These are phyloP conservation scores for Caenorhabditis remanei DNA, from an alignment of 1,140 invertebrate genomes.

Conservation along the genomic window DNA sequence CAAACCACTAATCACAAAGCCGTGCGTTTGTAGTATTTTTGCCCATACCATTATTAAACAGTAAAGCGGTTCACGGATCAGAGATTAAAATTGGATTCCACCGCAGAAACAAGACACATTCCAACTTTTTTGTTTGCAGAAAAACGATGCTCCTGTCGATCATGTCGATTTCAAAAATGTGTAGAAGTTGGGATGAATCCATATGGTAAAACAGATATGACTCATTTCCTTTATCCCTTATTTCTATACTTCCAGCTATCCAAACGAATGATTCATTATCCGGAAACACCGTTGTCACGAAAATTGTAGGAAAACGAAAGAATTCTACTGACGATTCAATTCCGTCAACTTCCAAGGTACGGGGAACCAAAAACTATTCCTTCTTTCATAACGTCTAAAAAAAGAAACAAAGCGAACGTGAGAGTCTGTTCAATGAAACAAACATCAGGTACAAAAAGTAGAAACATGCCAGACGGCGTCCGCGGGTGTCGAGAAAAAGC, in stretches of 20 bases:
- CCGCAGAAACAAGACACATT: background rate
- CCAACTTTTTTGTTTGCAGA: slow-evolving; percentile 55
- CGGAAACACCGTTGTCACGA: slow-evolving; percentile 44
- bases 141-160: slow-evolving; percentile 60
- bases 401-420: background rate
- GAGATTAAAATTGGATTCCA: background rate
- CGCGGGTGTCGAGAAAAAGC: slow-evolving; percentile 27
- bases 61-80: background rate
- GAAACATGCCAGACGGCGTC: slow-evolving; percentile 40
- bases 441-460: slow-evolving; percentile 19
- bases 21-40: background rate
- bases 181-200: slow-evolving; percentile 65
- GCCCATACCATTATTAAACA: background rate
- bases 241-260: slow-evolving; percentile 34
- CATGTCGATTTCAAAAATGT: slow-evolving; percentile 64
- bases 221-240: background rate
- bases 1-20: background rate
- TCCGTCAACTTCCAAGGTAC: slow-evolving; percentile 36
- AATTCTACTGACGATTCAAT: slow-evolving; percentile 23
- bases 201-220: slow-evolving; percentile 31
- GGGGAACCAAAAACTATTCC: background rate
- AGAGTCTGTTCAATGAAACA: background rate
- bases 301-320: slow-evolving; percentile 52
- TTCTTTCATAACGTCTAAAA: background rate
- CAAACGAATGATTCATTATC: slow-evolving; percentile 54